Base-by-base conservation (phyloP, 2,888 invertebrate species). In the Phalangium opilio region DNA sequence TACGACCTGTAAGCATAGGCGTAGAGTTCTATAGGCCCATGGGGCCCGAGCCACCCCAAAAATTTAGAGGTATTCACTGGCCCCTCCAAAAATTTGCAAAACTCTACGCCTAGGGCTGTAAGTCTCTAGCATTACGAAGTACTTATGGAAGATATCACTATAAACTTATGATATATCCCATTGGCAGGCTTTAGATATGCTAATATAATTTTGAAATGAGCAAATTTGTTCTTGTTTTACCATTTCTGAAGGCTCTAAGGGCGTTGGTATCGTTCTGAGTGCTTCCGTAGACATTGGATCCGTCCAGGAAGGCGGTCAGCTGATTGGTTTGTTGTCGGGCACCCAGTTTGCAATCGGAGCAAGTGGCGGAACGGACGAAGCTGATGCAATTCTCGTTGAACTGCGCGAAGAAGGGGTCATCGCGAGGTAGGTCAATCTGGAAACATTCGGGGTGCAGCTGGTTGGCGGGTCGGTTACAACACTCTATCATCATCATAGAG, bases 261-360 rank as follows among this genome's bases (percentile, higher is more conserved):
- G 51, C 33, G 19, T 50, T 44, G 12, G 57, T 56, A 44, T 55
- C 55, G 38, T 58, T 58, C 18, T 52, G 52, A 33, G 46, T 49
- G 34, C 50, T 56, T 1, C 93, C 93, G 61, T 93, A 93, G 15
- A 93, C 71, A 52, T 81, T 82, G 0, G 89, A 89, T 0, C 72
- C 82, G 61, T 90, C 90, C 47, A 93, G 71, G 66, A 79, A 93
- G 0, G 86, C 86, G 0, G 90, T 85, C 62, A 90, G 90, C 63
- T 90, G 86, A 66, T 95, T 93, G 17, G 89, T 80, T 70, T 91
- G 91, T 59, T 90, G 90, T 50, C 93, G 60, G n/a, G 55, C 57
- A 8, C 58, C 57, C 14, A 57, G 39, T 33, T 44, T 43, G 19
- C 57, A 57, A 12, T 52, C 47, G 2, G 57, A 53, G 33, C 57